Evolutionary conservation across 53 echinoderm and acorn worm genomes (phyloP).

Genomic region (Crossaster papposus): DNA sequence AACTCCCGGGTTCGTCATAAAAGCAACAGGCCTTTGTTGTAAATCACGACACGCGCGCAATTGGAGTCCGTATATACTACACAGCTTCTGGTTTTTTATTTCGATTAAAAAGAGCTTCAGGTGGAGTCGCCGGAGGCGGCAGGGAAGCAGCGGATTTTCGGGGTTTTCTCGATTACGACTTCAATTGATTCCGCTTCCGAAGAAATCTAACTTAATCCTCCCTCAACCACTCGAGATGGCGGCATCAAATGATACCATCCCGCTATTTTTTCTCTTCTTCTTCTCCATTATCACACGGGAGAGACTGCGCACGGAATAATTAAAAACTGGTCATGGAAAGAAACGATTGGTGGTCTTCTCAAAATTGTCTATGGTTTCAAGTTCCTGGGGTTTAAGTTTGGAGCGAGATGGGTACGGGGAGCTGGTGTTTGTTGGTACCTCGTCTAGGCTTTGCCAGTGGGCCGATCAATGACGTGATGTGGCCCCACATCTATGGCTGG

Average conservation of each 20-base stretch:
- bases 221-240: constrained; percentile 46
- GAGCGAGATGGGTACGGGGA: neutral
- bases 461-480: constrained; percentile 54
- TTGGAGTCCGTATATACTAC: neutral
- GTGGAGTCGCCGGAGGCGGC: constrained; percentile 19
- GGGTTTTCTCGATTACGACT: constrained; percentile 56
- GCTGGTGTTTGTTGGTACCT: neutral
- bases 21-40: constrained; percentile 25
- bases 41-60: constrained; percentile 1
- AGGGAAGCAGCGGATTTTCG: constrained; percentile 36
- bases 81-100: constrained; percentile 9
- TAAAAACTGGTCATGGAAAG: neutral
- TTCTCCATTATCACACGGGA: neutral
- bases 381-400: neutral
- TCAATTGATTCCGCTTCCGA: constrained; percentile 51
- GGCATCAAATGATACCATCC: constrained; percentile 56
- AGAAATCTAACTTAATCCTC: constrained; percentile 61
- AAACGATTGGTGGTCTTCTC: constrained; percentile 38
- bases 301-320: neutral
- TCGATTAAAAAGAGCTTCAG: constrained; percentile 46
- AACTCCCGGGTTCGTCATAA: neutral
- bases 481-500: constrained; percentile 31
- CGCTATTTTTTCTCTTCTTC: constrained; percentile 35
- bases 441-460: neutral
- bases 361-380: constrained; percentile 54